Evolutionary conservation across 2,888 invertebrate genomes (phyloP).

Genomic region (Tenthredo mesomela): DNA sequence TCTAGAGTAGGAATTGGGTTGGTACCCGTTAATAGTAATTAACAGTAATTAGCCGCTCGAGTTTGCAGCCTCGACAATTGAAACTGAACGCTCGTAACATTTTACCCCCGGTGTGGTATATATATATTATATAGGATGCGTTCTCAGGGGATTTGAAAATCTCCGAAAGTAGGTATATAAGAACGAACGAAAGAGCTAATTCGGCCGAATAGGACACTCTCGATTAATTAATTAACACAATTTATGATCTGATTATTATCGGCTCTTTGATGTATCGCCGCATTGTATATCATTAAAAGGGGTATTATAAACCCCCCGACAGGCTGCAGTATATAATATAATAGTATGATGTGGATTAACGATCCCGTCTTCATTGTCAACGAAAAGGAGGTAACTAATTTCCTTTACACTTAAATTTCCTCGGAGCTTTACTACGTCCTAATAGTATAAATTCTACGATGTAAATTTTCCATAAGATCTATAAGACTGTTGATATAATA

Average conservation of each 20-base stretch:
- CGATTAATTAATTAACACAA: neutral
- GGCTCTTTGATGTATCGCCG: neutral
- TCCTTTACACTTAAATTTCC: neutral
- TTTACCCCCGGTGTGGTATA: neutral
- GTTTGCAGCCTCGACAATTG: constrained; percentile 31
- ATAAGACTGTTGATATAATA: too few species aligned
- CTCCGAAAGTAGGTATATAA: neutral
- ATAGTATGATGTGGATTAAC: too few species aligned
- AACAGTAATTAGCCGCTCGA: constrained; percentile 30
- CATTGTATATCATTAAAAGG: neutral
- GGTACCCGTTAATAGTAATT: constrained; percentile 34
- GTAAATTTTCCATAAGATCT: too few species aligned
- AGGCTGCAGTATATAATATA: too few species aligned
- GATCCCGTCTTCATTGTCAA: neutral
- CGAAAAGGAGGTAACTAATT: neutral
- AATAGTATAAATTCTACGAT: too few species aligned
- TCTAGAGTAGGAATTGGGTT: constrained; percentile 14
- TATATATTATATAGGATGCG: too few species aligned
- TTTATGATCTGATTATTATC: constrained; percentile 9
- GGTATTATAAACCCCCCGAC: neutral
- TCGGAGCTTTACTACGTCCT: too few species aligned
- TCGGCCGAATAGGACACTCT: constrained; percentile 12
- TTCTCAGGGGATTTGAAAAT: neutral
- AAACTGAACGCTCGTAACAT: constrained; percentile 36
- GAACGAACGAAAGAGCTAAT: neutral